These are phyloP conservation scores for Astreopora myriophthalma DNA, from an alignment of 64 coral and sea anemone species.

Conservation along the genomic window DNA sequence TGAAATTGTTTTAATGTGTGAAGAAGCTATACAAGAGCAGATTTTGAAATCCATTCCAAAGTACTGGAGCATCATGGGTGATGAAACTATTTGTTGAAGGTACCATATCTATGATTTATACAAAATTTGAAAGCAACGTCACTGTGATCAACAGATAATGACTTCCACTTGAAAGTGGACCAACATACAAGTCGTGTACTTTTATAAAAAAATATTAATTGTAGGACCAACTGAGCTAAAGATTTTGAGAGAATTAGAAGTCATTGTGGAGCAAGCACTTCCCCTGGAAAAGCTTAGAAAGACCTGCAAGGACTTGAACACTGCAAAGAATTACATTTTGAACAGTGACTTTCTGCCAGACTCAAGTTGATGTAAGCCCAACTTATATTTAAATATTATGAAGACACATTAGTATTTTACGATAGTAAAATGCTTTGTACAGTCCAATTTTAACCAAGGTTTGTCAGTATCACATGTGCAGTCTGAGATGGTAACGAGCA, in stretches of 20 bases:
- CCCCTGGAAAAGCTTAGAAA: not conserved
- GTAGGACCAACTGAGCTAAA: not conserved
- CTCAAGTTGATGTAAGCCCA: not conserved
- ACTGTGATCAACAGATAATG: too few species aligned
- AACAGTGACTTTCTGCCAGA: not conserved
- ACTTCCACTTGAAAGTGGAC: too few species aligned
- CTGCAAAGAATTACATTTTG: not conserved
- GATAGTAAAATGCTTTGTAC: too few species aligned
- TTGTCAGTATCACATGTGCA: too few species aligned
- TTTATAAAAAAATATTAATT: not conserved
- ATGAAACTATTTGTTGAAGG: constrained; percentile 19
- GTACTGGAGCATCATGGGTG: constrained; percentile 65
- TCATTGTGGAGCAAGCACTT: not conserved
- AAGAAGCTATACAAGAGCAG: constrained; percentile 31
- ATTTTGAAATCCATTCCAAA: constrained; percentile 44
- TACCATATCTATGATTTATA: too few species aligned
- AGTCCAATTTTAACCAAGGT: too few species aligned
- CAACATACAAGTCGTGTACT: too few species aligned
- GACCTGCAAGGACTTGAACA: not conserved
- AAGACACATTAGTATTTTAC: too few species aligned
- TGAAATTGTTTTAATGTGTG: constrained; percentile 52
- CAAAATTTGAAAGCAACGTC: too few species aligned
- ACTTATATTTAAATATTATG: too few species aligned
- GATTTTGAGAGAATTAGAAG: not conserved
- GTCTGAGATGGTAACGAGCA: too few species aligned